phyloP scores from a whole-genome alignment of 2,888 invertebrate genomes.

The Germaria angustata region DNA sequence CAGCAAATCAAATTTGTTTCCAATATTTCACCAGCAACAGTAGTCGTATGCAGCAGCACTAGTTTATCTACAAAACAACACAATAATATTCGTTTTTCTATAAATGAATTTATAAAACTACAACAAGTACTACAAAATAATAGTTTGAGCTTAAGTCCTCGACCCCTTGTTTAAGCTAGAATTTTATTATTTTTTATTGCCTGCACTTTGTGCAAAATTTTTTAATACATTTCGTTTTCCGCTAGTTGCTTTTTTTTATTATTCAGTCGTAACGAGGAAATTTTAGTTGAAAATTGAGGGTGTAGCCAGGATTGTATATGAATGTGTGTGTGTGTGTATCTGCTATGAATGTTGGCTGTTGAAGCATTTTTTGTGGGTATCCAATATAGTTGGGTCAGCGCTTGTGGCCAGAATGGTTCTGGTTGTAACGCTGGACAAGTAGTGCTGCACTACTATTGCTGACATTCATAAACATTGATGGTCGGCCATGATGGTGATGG shows the following conservation, averaged over 20 bases:
- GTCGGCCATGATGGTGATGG: conserved; percentile 11
- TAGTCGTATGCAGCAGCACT: conserved; percentile 7
- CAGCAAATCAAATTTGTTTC: conserved; percentile 35
- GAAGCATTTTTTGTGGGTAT: conserved; percentile 76
- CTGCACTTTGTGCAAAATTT: conserved; percentile 57
- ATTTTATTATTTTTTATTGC: conserved; percentile 63
- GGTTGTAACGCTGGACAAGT: conserved; percentile 74
- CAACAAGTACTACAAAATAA: conserved; percentile 28
- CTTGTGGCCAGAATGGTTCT: conserved; percentile 79
- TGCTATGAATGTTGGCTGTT: conserved; percentile 60
- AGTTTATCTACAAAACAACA: conserved; percentile 42
- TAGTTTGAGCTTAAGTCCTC: conserved; percentile 35
- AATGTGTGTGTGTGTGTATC: not conserved
- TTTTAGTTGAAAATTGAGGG: conserved; percentile 36
- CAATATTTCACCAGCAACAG: conserved; percentile 17
- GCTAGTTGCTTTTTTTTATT: conserved; percentile 4
- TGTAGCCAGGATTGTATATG: not conserved
- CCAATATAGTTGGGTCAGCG: conserved; percentile 79
- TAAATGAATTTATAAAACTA: conserved; percentile 56
- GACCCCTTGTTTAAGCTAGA: conserved; percentile 44
- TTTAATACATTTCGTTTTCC: not conserved
- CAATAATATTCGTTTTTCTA: conserved; percentile 28
- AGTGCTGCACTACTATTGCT: conserved; percentile 58
- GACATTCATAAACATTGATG: conserved; percentile 60
- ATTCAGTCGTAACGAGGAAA: conserved; percentile 42